Evolutionary conservation across 1,140 invertebrate genomes (phyloP), one percentile per base, ranked within the genome.

Genomic region (Microvelia longipes): DNA sequence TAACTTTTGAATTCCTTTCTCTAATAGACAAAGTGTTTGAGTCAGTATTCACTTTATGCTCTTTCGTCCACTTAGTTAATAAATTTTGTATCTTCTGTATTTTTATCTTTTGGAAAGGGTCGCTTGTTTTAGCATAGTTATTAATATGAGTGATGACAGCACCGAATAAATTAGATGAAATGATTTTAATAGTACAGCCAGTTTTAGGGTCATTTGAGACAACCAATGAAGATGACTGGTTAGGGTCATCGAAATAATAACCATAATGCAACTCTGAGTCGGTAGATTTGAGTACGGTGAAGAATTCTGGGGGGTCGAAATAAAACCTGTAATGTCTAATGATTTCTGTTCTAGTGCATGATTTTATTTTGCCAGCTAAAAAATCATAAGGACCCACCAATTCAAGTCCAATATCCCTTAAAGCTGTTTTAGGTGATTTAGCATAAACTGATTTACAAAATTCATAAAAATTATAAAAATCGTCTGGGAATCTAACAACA

Each of bases 221-320:
- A 64, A 96, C 81, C 79, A 94, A 90, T 5, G 85, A 82, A 30
- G 92, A 90, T 25, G 84, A 77, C 70, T 90, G 86, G 62, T 85
- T 81, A 1, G 91, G 90, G 72, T 85, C 84, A 82, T 97, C 94
- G 77, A 93, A 85, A 81, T 88, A 96, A 79, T 96, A 73, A 30
- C 68, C 69, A 71, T 69, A 70, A 78, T 82, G 88, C 87, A 69
- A 29, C n/a, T 66, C 30, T 27, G 29, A 50, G 24, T 69, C 66
- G 15, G 65, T 29, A 50, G 26, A 28, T 66, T 35, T 72, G 13
- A 72, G 66, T 24, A 72, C 71, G 1, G 71, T 72, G 81, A 91
- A 90, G 80, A 96, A 93, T 81, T 97, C 94, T 35, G 94, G 94
- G 62, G 92, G 91, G 84, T 98, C 94, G 81, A 91, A 94, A 79